These are phyloP conservation scores for Malacosoma neustria DNA, from an alignment of 2,888 invertebrate species.

Conservation along the genomic window DNA sequence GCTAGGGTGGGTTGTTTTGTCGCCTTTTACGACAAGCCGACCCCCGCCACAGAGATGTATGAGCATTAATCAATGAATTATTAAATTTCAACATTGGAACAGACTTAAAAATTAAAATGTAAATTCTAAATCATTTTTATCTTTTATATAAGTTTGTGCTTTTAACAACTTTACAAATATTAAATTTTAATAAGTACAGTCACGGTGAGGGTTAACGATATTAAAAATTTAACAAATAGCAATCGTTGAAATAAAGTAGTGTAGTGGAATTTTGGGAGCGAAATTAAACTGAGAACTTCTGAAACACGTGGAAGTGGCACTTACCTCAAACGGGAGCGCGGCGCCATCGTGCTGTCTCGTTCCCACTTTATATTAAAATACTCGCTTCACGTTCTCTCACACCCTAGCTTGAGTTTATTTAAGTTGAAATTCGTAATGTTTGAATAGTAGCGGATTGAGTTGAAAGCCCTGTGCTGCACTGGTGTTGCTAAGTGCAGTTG, in stretches of 20 bases:
- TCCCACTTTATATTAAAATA: constrained; percentile 63
- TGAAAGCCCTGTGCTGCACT: constrained; percentile 27
- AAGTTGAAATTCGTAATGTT: constrained; percentile 10
- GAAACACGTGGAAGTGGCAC: constrained; percentile 67
- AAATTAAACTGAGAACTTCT: constrained; percentile 24
- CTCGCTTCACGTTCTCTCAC: constrained; percentile 65
- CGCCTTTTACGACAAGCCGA: too few species aligned
- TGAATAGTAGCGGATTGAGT: constrained; percentile 15
- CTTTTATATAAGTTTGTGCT: too few species aligned
- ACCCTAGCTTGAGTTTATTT: constrained; percentile 37
- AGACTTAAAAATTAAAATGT: too few species aligned
- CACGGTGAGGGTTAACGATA: constrained; percentile 1
- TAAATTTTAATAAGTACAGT: neutral
- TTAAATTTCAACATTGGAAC: too few species aligned
- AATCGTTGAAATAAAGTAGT: constrained; percentile 4
- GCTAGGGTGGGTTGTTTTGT: too few species aligned
- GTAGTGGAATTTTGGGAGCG: constrained; percentile 4
- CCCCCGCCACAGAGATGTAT: too few species aligned
- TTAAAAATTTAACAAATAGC: constrained; percentile 1
- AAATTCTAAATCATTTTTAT: too few species aligned
- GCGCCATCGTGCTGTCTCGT: constrained; percentile 64
- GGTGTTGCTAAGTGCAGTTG: constrained; percentile 17
- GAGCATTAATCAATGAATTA: too few species aligned
- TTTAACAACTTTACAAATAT: constrained; percentile 2
- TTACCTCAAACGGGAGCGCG: constrained; percentile 61